These are phyloP conservation scores for Rhogogaster chlorosoma DNA, from an alignment of 2,888 invertebrate genomes.

Conservation along the genomic window DNA sequence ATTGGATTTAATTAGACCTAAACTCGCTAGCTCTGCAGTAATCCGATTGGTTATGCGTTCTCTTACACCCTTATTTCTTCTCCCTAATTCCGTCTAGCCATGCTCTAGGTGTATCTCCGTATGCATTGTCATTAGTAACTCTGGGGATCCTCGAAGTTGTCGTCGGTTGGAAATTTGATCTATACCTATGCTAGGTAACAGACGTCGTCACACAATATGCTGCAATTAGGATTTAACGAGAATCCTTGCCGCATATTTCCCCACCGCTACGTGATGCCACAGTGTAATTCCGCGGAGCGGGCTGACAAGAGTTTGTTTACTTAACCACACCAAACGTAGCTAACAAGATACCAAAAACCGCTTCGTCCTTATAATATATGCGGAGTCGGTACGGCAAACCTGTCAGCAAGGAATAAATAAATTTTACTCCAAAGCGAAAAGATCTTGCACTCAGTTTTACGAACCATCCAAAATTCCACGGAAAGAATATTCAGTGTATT, in stretches of 20 bases:
- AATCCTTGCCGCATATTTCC: slow-evolving; percentile 17
- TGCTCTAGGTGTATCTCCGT: not conserved
- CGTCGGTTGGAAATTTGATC: not conserved
- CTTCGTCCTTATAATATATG: not conserved
- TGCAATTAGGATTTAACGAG: slow-evolving; percentile 32
- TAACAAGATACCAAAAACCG: slow-evolving; percentile 4
- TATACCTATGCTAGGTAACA: slow-evolving; percentile 4
- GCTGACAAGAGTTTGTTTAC: slow-evolving; percentile 1
- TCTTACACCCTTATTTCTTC: slow-evolving; percentile 1
- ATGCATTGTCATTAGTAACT: slow-evolving; percentile 34
- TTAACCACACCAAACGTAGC: not conserved
- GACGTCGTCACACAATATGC: slow-evolving; percentile 31
- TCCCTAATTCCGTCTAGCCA: not conserved
- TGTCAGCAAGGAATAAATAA: not conserved
- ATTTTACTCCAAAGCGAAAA: not conserved
- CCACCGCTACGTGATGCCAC: not conserved
- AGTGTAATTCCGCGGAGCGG: not conserved
- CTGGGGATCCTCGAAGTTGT: not conserved
- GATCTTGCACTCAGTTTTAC: not conserved
- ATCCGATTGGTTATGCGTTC: slow-evolving; percentile 24
- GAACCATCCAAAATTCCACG: not conserved
- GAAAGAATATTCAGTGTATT: not conserved
- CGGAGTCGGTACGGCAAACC: not conserved
- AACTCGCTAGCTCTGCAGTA: slow-evolving; percentile 7
- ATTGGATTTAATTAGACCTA: slow-evolving; percentile 33